A percentile compares a stretch with the other conserved stretches of the same genome.
Conservation (phyloP, 2,797 vertebrate genomes). For the Pantherophis alleghaniensis region DNA sequence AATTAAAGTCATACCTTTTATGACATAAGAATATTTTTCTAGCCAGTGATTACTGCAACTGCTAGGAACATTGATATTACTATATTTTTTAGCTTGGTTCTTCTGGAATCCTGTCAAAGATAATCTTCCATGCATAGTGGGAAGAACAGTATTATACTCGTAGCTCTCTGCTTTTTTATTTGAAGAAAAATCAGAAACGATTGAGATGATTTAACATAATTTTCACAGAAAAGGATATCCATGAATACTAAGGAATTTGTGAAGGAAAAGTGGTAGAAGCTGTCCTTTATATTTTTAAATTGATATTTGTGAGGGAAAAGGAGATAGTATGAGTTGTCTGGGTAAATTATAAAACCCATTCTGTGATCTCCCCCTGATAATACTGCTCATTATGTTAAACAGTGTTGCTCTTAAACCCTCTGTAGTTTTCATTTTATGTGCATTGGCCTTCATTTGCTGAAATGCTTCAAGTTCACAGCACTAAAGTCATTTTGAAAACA, state of each 20-base stretch:
- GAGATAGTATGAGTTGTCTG: conserved; percentile 64
- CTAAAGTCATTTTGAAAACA: conserved; percentile 74
- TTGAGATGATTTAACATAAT: not conserved
- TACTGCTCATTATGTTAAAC: conserved; percentile 70
- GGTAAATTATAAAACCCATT: conserved; percentile 69
- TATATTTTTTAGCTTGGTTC: conserved; percentile 74
- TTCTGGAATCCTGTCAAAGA: conserved; percentile 69
- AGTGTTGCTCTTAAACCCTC: conserved; percentile 68
- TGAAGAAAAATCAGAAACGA: conserved; percentile 18
- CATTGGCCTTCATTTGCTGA: conserved; percentile 80
- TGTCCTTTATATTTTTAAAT: conserved; percentile 52
- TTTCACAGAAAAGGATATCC: not conserved
- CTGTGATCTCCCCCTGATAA: conserved; percentile 58
- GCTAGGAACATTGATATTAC: conserved; percentile 62
- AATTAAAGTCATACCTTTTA: conserved; percentile 66
- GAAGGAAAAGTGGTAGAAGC: conserved; percentile 46
- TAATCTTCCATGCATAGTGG: conserved; percentile 40
- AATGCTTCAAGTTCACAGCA: conserved; percentile 77
- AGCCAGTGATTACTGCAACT: conserved; percentile 63
- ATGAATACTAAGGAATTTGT: conserved; percentile 23
- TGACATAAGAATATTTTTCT: conserved; percentile 75
- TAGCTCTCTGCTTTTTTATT: conserved; percentile 14
- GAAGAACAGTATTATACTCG: conserved; percentile 38
- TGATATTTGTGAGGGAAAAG: conserved; percentile 64
- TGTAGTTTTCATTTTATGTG: conserved; percentile 72